phyloP scores from a whole-genome alignment of 2,113 vertebrate genomes.

The Daboia siamensis region DNA sequence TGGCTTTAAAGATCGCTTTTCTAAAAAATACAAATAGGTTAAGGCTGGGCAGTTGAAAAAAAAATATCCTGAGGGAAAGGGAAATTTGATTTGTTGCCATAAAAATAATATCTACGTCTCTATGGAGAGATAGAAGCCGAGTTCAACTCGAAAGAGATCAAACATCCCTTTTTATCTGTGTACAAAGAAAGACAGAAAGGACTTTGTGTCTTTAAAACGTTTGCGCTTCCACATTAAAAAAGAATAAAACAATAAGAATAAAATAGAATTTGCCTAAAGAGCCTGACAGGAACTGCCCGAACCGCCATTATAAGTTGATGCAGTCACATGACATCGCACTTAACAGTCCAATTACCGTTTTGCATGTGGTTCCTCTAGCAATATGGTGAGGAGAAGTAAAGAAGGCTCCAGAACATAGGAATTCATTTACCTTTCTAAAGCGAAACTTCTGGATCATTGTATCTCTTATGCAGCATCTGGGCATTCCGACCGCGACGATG shows the following conservation, averaged over 20 bases:
- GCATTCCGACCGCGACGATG: slow-evolving; percentile 9
- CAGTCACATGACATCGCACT: neutral
- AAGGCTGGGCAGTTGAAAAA: neutral
- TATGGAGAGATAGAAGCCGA: neutral
- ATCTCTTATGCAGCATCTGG: slow-evolving; percentile 42
- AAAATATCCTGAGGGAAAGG: neutral
- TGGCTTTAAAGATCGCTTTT: neutral
- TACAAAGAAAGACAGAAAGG: neutral
- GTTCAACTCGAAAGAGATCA: neutral
- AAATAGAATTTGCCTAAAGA: neutral
- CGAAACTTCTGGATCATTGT: slow-evolving; percentile 32
- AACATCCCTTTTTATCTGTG: neutral
- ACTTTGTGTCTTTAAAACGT: neutral
- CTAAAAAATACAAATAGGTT: neutral
- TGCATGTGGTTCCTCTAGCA: neutral
- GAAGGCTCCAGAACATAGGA: neutral
- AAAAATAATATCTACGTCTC: neutral
- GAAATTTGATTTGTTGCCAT: no score
- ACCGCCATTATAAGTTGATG: neutral
- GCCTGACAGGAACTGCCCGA: neutral
- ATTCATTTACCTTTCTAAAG: slow-evolving; percentile 45
- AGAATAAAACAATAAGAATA: neutral
- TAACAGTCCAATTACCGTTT: neutral
- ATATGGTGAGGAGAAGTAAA: neutral
- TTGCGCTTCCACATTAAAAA: neutral